Conservation (phyloP, 2,888 invertebrate species). For the Trisateles emortualis region DNA sequence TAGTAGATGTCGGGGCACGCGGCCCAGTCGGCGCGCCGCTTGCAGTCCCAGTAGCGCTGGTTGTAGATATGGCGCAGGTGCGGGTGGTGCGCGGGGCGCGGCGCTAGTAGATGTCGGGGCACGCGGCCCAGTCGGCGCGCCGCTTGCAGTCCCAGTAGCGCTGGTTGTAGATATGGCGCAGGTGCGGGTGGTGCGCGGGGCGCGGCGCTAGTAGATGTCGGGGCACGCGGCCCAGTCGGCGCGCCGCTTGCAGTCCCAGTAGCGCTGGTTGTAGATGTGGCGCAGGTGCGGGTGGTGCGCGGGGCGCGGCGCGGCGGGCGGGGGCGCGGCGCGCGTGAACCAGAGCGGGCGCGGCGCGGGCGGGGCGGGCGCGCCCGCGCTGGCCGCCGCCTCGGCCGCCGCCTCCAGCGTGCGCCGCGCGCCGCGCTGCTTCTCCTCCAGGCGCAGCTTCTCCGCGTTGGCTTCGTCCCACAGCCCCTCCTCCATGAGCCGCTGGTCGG, state of each 20-base stretch:
- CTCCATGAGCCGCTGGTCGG: slow-evolving; percentile 99
- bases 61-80: too few species aligned
- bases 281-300: slow-evolving; percentile 78
- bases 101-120: too few species aligned
- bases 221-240: slow-evolving; percentile 97
- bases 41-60: too few species aligned
- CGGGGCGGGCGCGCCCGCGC: slow-evolving; percentile 87
- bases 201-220: slow-evolving; percentile 91
- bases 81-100: too few species aligned
- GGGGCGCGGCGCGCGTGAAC: slow-evolving; percentile 95
- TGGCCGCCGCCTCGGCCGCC: slow-evolving; percentile 91
- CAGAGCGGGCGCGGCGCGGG: slow-evolving; percentile 93
- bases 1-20: too few species aligned
- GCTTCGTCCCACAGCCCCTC: slow-evolving; percentile 97
- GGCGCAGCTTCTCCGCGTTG: slow-evolving; percentile 92
- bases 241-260: slow-evolving; percentile 96
- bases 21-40: too few species aligned
- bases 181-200: too few species aligned
- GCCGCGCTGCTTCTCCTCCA: slow-evolving; percentile 98
- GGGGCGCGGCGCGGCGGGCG: slow-evolving; percentile 84
- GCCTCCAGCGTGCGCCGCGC: slow-evolving; percentile 92
- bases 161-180: too few species aligned
- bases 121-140: too few species aligned
- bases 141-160: too few species aligned
- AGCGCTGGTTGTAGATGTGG: slow-evolving; percentile 94